Conservation (phyloP, 2,797 vertebrate genomes). For the Siniperca undulata region DNA sequence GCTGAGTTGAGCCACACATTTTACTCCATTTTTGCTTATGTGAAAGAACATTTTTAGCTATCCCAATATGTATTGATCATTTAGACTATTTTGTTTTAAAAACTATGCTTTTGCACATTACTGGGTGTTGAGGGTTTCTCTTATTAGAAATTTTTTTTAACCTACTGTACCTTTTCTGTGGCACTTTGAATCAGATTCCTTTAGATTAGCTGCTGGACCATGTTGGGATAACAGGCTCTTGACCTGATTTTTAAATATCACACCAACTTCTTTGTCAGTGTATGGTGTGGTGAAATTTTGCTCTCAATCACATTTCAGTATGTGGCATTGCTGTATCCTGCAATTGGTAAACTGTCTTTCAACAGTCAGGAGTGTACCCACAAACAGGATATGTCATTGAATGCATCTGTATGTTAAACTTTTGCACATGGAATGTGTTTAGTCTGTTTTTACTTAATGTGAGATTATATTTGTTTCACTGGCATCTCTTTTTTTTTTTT, state of each 20-base stretch:
- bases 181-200: slow-evolving; percentile 70
- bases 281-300: slow-evolving; percentile 3
- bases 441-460: slow-evolving; percentile 56
- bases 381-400: slow-evolving; percentile 38
- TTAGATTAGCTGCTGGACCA: slow-evolving; percentile 54
- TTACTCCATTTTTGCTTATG: slow-evolving; percentile 25
- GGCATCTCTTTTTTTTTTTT: slow-evolving; percentile 50
- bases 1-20: slow-evolving; percentile 69
- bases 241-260: slow-evolving; percentile 19
- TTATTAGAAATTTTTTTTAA: slow-evolving; percentile 15
- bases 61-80: slow-evolving; percentile 40
- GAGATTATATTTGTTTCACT: slow-evolving; percentile 57
- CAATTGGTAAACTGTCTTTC: slow-evolving; percentile 24
- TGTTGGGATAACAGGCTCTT: slow-evolving; percentile 19
- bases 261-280: slow-evolving; percentile 1
- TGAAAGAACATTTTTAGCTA: slow-evolving; percentile 30
- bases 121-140: slow-evolving; percentile 18
- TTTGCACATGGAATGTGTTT: slow-evolving; percentile 55
- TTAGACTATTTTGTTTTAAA: slow-evolving; percentile 42
- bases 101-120: slow-evolving; percentile 67
- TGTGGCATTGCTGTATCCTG: slow-evolving; percentile 27
- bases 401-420: slow-evolving; percentile 52
- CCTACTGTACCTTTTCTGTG: slow-evolving; percentile 57
- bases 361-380: slow-evolving; percentile 4
- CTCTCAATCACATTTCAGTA: slow-evolving; percentile 20